Evolutionary conservation across 2,113 vertebrate species (phyloP).

Genomic region (Psettodes erumei): DNA sequence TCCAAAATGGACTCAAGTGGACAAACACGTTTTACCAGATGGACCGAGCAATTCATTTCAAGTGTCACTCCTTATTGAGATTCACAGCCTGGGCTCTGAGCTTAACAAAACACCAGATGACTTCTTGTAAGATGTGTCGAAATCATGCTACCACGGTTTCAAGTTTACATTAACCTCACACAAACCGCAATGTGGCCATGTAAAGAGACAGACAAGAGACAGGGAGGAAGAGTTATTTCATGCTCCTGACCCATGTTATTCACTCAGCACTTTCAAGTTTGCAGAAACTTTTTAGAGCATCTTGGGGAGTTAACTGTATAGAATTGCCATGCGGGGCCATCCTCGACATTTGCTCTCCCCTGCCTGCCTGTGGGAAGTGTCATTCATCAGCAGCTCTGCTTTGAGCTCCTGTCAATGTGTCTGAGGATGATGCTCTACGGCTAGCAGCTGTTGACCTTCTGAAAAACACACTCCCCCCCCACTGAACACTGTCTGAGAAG

Average conservation of each 20-base stretch:
- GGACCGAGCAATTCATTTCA: background rate
- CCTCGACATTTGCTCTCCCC: background rate
- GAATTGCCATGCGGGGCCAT: constrained; percentile 49
- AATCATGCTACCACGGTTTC: constrained; percentile 35
- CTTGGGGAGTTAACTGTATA: constrained; percentile 21
- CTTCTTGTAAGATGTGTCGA: background rate
- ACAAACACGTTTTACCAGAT: constrained; percentile 39
- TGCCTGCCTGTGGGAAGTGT: constrained; percentile 40
- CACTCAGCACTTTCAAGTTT: constrained; percentile 29
- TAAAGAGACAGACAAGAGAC: constrained; percentile 26
- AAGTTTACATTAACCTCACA: constrained; percentile 33
- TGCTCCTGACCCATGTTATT: constrained; percentile 29
- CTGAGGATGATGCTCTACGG: constrained; percentile 28
- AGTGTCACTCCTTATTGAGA: background rate
- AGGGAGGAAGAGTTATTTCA: constrained; percentile 32
- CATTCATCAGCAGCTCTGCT: constrained; percentile 45
- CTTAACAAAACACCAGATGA: constrained; percentile 26
- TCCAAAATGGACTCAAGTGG: constrained; percentile 16
- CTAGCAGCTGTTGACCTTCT: constrained; percentile 44
- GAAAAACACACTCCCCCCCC: constrained; percentile 17
- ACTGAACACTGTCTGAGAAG: constrained; percentile 8
- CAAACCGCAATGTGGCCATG: constrained; percentile 35
- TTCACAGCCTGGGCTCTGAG: background rate
- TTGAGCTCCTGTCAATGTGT: constrained; percentile 55
- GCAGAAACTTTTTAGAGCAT: constrained; percentile 37